Percentiles rank a stretch among this genome's conserved stretches.
These are phyloP conservation scores for Hesperia comma DNA, from an alignment of 2,888 invertebrate species.

Conservation along the genomic window DNA sequence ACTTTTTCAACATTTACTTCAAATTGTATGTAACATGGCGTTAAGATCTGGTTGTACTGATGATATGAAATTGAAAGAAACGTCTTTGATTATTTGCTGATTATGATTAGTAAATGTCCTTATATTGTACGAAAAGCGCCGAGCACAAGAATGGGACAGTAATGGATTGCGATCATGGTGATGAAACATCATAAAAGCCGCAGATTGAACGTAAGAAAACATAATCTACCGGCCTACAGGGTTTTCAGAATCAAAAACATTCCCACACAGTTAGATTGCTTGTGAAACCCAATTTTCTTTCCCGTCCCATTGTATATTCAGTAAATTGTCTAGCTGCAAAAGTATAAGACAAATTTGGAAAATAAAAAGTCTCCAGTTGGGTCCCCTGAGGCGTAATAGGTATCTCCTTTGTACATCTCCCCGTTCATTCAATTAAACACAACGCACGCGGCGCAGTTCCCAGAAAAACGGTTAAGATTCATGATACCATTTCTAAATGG, in stretches of 20 bases:
- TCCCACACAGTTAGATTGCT: not conserved
- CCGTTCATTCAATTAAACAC: constrained; percentile 19
- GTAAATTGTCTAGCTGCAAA: not conserved
- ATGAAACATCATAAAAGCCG: too few species aligned
- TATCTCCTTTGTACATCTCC: constrained; percentile 8
- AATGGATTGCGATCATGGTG: too few species aligned
- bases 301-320: not conserved
- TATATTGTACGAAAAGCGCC: too few species aligned
- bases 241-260: not conserved
- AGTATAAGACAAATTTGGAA: constrained; percentile 1
- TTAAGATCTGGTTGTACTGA: too few species aligned
- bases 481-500: not conserved
- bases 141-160: too few species aligned
- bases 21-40: too few species aligned
- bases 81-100: too few species aligned
- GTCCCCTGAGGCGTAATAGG: not conserved
- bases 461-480: not conserved
- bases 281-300: not conserved
- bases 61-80: too few species aligned
- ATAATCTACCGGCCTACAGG: too few species aligned
- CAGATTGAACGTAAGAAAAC: too few species aligned
- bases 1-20: too few species aligned
- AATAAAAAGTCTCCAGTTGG: constrained; percentile 3
- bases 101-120: too few species aligned
- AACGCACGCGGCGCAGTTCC: not conserved